Evolutionary conservation across 2,888 invertebrate genomes (phyloP).

Genomic region (Polydrusus cervinus): DNA sequence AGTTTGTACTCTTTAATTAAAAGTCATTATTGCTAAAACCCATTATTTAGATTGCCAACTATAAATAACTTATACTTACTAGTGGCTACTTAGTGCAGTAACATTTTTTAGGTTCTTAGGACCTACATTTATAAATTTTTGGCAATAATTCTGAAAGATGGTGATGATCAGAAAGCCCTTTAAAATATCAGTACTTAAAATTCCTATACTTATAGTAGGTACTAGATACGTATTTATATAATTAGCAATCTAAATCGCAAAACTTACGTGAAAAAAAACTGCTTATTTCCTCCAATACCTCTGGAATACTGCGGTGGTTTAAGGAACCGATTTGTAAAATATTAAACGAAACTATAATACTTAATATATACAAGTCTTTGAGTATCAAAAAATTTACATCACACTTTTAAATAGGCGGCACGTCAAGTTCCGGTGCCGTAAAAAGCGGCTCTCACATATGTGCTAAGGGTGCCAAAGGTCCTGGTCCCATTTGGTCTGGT

Average conservation of each 20-base stretch:
- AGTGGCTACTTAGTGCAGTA: no score
- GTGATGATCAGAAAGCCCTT: not conserved
- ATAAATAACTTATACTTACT: slow-evolving; percentile 32
- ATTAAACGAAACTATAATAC: slow-evolving; percentile 42
- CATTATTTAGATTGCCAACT: slow-evolving; percentile 54
- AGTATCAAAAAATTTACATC: slow-evolving; percentile 49
- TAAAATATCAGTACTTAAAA: no score
- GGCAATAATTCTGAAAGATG: not conserved
- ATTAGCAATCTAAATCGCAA: slow-evolving; percentile 55
- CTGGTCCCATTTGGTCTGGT: slow-evolving; percentile 75
- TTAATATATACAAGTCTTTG: slow-evolving; percentile 40
- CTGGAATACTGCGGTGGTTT: slow-evolving; percentile 66
- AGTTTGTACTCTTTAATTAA: slow-evolving; percentile 12
- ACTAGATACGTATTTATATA: not conserved
- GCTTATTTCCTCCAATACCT: slow-evolving; percentile 59
- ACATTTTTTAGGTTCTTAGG: no score
- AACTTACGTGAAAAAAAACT: slow-evolving; percentile 61
- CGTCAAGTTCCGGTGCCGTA: slow-evolving; percentile 69
- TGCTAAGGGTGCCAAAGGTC: slow-evolving; percentile 76
- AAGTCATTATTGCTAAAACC: slow-evolving; percentile 1
- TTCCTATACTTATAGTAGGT: no score
- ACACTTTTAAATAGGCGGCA: slow-evolving; percentile 52
- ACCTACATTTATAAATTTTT: not conserved
- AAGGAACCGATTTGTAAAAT: slow-evolving; percentile 64
- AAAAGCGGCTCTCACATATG: slow-evolving; percentile 79